Base-by-base conservation (phyloP, 2,113 vertebrate species). In the Periophthalmus modestus region DNA sequence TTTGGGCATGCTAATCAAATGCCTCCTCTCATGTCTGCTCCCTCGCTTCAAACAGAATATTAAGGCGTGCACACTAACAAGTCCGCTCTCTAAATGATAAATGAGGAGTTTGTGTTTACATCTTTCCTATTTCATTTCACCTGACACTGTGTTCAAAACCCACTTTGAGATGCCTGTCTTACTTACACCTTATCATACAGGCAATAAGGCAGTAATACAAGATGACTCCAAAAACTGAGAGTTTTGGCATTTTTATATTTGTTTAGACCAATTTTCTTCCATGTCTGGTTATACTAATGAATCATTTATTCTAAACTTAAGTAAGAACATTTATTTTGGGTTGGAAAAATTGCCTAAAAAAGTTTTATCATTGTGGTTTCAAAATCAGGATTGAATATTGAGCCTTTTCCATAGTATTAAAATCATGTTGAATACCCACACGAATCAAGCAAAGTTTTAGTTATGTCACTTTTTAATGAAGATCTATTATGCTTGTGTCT, bases 1-100 rank as follows among this genome's bases (percentile, higher is more conserved):
- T 74, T 69, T 62, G 39, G 61, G 63, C 36, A 28, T 63, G 71
- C 72, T 75, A 82, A 90, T 85, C 83, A 89, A 90, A 89, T 81
- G 78, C 82, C 80, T 86, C 69, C 59, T 74, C 81, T 77, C 75
- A 69, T 81, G 68, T 76, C 24, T 3, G 77, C 63, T 73, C 76
- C 77, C 39, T 13, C 15, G 43, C 62, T 85, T 86, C 83, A 87
- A 57, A 84, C 69, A 68, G 58, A 79, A 89, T 88, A 87, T 91
- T 92, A 89, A 87, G 85, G 78, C 68, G 76, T 55, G 67, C 71
- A 69, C 72, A 73, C 72, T 89, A 90, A 92, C 78, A 83, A 82
- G 84, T 66, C n/a, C 76, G 78, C 70, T 73, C 84, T 80, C 80
- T 74, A 81, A 89, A 90, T 92, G 88, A 93, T 89, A 75, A 90